These are phyloP conservation scores for Oceanodroma tethys DNA, from an alignment of 2,113 vertebrate genomes.

Conservation along the genomic window DNA sequence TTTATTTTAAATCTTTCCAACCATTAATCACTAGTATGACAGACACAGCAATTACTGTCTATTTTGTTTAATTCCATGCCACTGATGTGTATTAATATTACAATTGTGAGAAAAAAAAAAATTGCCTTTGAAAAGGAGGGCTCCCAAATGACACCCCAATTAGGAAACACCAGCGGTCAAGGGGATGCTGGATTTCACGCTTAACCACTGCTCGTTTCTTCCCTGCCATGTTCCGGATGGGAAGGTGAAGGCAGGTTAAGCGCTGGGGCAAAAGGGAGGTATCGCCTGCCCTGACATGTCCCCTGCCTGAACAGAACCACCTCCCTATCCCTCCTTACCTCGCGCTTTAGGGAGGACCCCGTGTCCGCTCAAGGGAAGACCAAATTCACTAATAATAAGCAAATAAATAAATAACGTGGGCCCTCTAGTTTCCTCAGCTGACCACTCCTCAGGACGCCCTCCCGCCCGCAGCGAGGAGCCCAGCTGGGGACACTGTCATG, in stretches of 20 bases:
- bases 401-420: not conserved
- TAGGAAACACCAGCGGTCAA: not conserved
- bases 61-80: slow-evolving; percentile 29
- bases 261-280: not conserved
- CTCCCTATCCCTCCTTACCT: not conserved
- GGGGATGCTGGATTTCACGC: not conserved
- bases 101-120: not conserved
- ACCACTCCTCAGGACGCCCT: not conserved
- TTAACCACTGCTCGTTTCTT: not conserved
- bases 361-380: not conserved
- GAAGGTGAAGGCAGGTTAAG: not conserved
- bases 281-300: not conserved
- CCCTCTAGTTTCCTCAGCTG: not conserved
- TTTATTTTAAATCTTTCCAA: slow-evolving; percentile 30
- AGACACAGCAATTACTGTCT: slow-evolving; percentile 37
- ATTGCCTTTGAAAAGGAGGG: not conserved
- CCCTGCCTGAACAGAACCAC: not conserved
- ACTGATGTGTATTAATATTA: slow-evolving; percentile 23
- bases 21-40: slow-evolving; percentile 25
- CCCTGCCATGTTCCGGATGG: not conserved
- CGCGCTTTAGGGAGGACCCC: not conserved
- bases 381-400: not conserved
- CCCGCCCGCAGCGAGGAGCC: not conserved
- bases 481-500: not conserved
- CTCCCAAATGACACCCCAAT: not conserved